A percentile compares a stretch with the other conserved stretches of the same genome.
phyloP scores from a whole-genome alignment of 2,888 invertebrate species.

The Branchinecta sandiegonensis region DNA sequence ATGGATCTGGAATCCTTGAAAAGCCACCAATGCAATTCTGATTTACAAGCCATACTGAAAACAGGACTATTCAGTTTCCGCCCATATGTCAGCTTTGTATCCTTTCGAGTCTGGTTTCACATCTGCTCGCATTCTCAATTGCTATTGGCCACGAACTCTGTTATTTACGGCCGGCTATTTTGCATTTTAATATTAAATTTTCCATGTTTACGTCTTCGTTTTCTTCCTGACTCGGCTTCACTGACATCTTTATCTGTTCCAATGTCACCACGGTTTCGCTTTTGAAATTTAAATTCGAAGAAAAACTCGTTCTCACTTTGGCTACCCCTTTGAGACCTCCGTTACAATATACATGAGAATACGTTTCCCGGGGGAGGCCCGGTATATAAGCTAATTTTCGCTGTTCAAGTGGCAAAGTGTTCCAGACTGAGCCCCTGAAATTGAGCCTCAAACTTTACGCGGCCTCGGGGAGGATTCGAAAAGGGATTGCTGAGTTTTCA shows the following conservation, averaged over 20 bases:
- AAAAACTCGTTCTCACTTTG: background rate
- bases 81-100: too few species aligned
- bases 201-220: background rate
- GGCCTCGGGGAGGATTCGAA: conserved; percentile 16
- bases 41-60: too few species aligned
- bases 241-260: conserved; percentile 16
- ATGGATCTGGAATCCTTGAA: too few species aligned
- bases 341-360: conserved; percentile 15
- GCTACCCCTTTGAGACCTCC: background rate
- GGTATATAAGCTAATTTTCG: conserved; percentile 15
- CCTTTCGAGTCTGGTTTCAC: too few species aligned
- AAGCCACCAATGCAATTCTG: too few species aligned
- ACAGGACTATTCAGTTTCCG: too few species aligned
- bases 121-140: too few species aligned
- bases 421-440: background rate
- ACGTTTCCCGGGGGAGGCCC: background rate
- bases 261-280: conserved; percentile 14
- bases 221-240: conserved; percentile 1
- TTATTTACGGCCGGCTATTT: background rate
- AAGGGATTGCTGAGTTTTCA: conserved; percentile 14
- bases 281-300: conserved; percentile 11
- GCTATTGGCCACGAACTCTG: too few species aligned
- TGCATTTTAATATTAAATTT: background rate
- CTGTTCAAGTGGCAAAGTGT: conserved; percentile 15
- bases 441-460: conserved; percentile 14